A percentile compares a stretch with the other conserved stretches of the same genome.
Evolutionary conservation across 2,113 vertebrate species (phyloP).

Genomic region (Malurus melanocephalus): DNA sequence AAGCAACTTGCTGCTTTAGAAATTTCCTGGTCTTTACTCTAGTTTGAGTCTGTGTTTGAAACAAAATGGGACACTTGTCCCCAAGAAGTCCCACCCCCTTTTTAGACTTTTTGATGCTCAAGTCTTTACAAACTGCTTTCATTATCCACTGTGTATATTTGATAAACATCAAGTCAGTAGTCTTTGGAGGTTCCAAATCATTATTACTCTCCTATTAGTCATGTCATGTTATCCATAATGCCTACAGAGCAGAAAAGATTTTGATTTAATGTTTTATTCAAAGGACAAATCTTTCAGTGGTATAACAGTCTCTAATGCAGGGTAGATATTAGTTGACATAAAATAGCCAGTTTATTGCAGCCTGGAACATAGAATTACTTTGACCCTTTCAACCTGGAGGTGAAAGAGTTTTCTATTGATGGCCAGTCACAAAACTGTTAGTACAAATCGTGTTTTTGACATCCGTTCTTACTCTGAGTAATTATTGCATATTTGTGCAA

Average conservation of each 20-base stretch:
- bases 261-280: conserved; percentile 62
- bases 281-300: not conserved
- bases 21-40: not conserved
- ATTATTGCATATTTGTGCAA: not conserved
- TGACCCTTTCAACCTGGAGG: not conserved
- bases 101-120: not conserved
- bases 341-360: not conserved
- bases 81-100: not conserved
- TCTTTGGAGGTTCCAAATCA: conserved; percentile 26
- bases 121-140: conserved; percentile 28
- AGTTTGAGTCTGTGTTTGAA: not conserved
- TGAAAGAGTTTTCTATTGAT: not conserved
- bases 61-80: not conserved
- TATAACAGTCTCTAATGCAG: not conserved
- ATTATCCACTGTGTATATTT: conserved; percentile 1
- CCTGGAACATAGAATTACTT: not conserved
- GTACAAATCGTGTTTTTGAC: not conserved
- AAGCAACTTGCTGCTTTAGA: not conserved
- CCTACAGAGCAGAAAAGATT: conserved; percentile 30
- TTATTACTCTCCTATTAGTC: conserved; percentile 36
- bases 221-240: conserved; percentile 32
- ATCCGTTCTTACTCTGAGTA: not conserved
- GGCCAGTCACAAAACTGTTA: not conserved
- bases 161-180: conserved; percentile 17
- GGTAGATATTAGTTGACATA: not conserved